Conservation (phyloP, 2,888 invertebrate genomes). For the Cheilosia urbana region DNA sequence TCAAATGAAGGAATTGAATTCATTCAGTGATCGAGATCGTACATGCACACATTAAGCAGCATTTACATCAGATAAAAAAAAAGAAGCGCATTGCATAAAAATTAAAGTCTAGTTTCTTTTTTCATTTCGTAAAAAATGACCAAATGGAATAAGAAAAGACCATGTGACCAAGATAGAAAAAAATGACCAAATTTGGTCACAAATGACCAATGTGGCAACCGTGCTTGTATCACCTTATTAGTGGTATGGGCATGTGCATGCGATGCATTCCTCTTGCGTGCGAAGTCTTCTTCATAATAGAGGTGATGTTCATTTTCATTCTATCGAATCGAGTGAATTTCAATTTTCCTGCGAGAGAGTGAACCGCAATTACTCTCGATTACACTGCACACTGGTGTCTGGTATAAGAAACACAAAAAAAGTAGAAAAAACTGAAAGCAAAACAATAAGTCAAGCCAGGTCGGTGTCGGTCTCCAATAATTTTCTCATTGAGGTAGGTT, state of each 20-base stretch:
- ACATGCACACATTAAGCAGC: too few relatives aligned
- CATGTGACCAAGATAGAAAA: too few relatives aligned
- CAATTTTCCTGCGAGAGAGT: conserved; percentile 27
- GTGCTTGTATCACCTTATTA: conserved; percentile 48
- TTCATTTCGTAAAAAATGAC: too few relatives aligned
- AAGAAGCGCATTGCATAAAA: too few relatives aligned
- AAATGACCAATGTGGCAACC: too few relatives aligned
- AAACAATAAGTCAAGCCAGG: conserved; percentile 49
- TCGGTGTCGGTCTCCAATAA: conserved; percentile 50
- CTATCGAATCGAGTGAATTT: conserved; percentile 34
- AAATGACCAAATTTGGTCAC: too few relatives aligned
- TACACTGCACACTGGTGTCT: conserved; percentile 47
- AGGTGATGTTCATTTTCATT: conserved; percentile 23
- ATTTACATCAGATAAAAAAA: too few relatives aligned
- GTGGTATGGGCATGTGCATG: conserved; percentile 8
- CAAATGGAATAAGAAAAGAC: too few relatives aligned
- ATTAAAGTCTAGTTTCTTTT: too few relatives aligned
- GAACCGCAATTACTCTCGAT: conserved; percentile 55
- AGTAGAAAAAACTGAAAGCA: conserved; percentile 1
- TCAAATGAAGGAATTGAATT: too few relatives aligned
- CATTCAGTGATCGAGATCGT: too few relatives aligned
- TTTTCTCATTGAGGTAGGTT: conserved; percentile 71
- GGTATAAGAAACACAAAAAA: conserved; percentile 29
- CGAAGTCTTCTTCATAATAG: conserved; percentile 28
- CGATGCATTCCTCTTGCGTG: conserved; percentile 44